Evolutionary conservation across 2,113 vertebrate genomes (phyloP), one percentile per base, ranked within the genome.

Genomic region (Plecotus auritus): DNA sequence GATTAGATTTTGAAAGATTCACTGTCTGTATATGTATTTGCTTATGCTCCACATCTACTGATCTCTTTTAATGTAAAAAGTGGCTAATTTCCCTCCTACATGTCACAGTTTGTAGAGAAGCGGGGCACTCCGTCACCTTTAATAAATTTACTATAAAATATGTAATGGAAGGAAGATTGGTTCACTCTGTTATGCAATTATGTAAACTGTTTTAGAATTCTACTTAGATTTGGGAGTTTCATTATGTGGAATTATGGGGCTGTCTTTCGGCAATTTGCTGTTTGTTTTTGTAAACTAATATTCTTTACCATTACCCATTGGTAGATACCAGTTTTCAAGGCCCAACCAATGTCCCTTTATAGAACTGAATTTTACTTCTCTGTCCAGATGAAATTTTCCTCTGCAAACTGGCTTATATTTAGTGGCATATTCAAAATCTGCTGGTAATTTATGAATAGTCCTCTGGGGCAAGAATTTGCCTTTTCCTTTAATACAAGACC

Each of bases 401-500:
- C 10, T 28, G 35, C 26, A 93, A 96, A 64, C 47, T 77, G 26
- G 8, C 54, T 18, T 61, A 28, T 81, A 93, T 76, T 83, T 59
- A 92, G 64, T 85, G 30, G 83, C 69, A 93, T 94, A 85, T 91
- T 81, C 22, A 89, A 59, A 95, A 83, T 93, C 26, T 78, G 67
- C 32, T 88, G 61, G 51, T 26, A 1, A 1, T 85, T 69, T 96
- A 3, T 96, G 77, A 87, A 80, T 35, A 76, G 42, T 88, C 49
- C 40, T 94, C 16, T 35, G 95, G 77, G 84, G 37, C 77, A 37
- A 78, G 64, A 96, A 93, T 47, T 93, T 87, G 90, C 35, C 28
- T 95, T 95, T 76, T 93, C 28, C 11, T 95, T 97, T 90, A 84
- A 95, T 95, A 45, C 12, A 64, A 73, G 95, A 97, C 59, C 20